Evolutionary conservation across 1,140 invertebrate species (phyloP).

Genomic region (Zeugodacus cucurbitae): DNA sequence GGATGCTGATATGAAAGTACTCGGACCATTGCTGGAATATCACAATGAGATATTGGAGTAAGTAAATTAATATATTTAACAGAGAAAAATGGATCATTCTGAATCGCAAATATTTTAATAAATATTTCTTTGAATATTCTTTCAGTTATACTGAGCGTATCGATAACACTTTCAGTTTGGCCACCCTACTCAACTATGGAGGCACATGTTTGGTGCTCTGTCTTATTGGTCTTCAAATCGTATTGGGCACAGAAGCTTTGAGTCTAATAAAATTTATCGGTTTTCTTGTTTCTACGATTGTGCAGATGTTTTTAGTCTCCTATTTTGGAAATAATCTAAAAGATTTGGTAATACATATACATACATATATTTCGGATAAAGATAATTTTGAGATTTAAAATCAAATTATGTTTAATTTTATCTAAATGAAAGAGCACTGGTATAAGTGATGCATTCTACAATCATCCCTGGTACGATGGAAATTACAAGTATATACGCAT

Average conservation of each 20-base stretch:
- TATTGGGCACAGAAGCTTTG: neutral
- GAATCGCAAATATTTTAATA: too few relatives aligned
- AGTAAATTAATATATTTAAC: neutral
- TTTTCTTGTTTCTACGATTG: slow-evolving; percentile 1
- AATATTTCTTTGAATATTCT: too few relatives aligned
- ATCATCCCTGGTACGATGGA: slow-evolving; percentile 37
- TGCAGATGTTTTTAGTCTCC: slow-evolving; percentile 24
- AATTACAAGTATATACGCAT: slow-evolving; percentile 37
- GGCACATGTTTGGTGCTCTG: slow-evolving; percentile 19
- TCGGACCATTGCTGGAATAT: neutral
- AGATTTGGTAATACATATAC: slow-evolving; percentile 37
- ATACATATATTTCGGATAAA: too few relatives aligned
- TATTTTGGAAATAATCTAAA: neutral
- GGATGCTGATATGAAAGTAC: neutral
- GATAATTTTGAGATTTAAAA: too few relatives aligned
- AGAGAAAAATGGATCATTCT: too few relatives aligned
- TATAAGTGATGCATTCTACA: slow-evolving; percentile 38
- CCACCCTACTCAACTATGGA: slow-evolving; percentile 31
- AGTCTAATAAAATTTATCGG: neutral
- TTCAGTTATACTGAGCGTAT: slow-evolving; percentile 19
- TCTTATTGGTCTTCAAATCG: slow-evolving; percentile 23
- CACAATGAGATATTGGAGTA: slow-evolving; percentile 36
- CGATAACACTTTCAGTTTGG: slow-evolving; percentile 1
- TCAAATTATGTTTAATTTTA: too few relatives aligned
- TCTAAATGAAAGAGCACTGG: neutral